A percentile compares a stretch with the other conserved stretches of the same genome.
These are phyloP conservation scores for Oligia strigilis DNA, from an alignment of 2,888 invertebrate species.

Conservation along the genomic window DNA sequence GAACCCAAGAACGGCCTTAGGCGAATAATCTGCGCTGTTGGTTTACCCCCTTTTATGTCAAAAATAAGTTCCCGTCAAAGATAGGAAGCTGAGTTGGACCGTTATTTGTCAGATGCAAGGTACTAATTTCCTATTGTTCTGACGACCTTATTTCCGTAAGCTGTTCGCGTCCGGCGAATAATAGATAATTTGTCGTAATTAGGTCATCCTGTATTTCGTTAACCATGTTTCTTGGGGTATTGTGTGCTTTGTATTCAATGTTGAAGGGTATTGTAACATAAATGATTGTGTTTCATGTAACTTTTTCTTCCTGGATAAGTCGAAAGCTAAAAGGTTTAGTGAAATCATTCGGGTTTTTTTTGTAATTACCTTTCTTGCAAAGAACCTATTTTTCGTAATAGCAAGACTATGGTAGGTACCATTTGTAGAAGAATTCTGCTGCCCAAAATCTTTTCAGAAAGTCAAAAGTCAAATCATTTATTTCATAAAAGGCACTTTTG, in stretches of 20 bases:
- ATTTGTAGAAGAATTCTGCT: neutral
- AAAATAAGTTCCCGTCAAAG: conserved; percentile 65
- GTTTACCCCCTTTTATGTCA: conserved; percentile 71
- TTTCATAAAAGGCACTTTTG: too few relatives aligned
- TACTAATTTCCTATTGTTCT: conserved; percentile 61
- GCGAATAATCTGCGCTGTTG: conserved; percentile 75
- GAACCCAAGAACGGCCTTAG: conserved; percentile 61
- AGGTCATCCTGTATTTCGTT: conserved; percentile 46
- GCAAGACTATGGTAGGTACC: neutral
- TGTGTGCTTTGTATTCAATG: conserved; percentile 28
- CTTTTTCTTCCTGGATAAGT: conserved; percentile 17
- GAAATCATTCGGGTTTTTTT: neutral
- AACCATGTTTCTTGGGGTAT: conserved; percentile 42
- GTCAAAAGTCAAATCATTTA: too few relatives aligned
- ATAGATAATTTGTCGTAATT: conserved; percentile 57
- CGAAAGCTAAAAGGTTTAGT: neutral
- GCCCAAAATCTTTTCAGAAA: neutral
- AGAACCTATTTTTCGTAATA: neutral
- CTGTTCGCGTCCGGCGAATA: conserved; percentile 34
- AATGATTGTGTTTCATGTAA: conserved; percentile 21
- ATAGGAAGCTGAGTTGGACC: conserved; percentile 51
- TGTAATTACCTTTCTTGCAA: neutral
- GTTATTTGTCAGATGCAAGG: conserved; percentile 66
- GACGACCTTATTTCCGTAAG: conserved; percentile 43
- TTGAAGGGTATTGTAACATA: conserved; percentile 35